phyloP scores from a whole-genome alignment of 2,888 invertebrate species.

The Synanthedon vespiformis region DNA sequence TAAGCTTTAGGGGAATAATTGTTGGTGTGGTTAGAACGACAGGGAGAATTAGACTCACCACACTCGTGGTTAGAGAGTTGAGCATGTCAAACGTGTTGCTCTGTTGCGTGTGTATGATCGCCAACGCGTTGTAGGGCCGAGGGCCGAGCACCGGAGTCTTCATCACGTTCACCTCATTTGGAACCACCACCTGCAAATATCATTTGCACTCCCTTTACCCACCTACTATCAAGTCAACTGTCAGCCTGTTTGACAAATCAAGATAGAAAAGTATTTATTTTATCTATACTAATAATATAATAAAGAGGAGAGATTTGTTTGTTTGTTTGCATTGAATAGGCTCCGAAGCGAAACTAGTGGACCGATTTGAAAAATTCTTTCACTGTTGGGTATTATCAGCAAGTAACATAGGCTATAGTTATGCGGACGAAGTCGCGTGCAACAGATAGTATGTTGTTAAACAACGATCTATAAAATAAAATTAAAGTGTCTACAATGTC shows the following conservation, averaged over 20 bases:
- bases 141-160: slow-evolving; percentile 54
- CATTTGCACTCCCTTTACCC: neutral
- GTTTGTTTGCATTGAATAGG: too few species aligned
- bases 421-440: too few species aligned
- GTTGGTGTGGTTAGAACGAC: neutral
- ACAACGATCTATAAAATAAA: too few species aligned
- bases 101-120: slow-evolving; percentile 67
- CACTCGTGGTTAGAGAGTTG: slow-evolving; percentile 64
- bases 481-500: too few species aligned
- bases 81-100: slow-evolving; percentile 67
- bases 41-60: slow-evolving; percentile 38
- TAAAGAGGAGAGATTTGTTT: too few species aligned
- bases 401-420: too few species aligned
- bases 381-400: too few species aligned
- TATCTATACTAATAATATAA: too few species aligned
- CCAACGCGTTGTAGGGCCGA: slow-evolving; percentile 60
- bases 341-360: too few species aligned
- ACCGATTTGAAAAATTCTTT: too few species aligned
- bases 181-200: slow-evolving; percentile 46
- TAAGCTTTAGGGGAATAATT: neutral
- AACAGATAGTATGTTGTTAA: too few species aligned
- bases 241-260: neutral
- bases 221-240: neutral
- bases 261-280: too few species aligned
- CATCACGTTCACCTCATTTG: slow-evolving; percentile 56